Conservation (phyloP, 2,888 invertebrate species). For the Ormyrus pomaceus region DNA sequence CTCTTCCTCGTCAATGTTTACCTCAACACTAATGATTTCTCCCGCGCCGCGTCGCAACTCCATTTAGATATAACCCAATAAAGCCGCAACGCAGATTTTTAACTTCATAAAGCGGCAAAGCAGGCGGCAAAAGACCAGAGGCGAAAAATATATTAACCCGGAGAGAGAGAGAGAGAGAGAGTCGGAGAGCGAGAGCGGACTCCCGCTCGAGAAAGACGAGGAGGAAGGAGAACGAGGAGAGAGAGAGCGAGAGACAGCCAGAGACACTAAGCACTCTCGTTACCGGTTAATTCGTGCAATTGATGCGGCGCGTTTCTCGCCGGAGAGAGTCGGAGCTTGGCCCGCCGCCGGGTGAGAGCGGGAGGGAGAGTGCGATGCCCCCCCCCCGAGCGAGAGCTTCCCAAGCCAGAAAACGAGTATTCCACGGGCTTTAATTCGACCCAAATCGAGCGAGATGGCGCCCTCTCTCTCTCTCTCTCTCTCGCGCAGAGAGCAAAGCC, state of each 20-base stretch:
- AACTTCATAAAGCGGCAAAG: not conserved
- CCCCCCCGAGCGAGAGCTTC: slow-evolving; percentile 40
- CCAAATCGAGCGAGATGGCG: slow-evolving; percentile 45
- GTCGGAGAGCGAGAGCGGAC: not conserved
- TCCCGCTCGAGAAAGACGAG: too few species aligned
- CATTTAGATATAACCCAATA: not conserved
- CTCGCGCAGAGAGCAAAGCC: not conserved
- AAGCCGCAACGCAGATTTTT: not conserved
- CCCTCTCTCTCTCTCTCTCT: too few species aligned
- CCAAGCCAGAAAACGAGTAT: slow-evolving; percentile 41
- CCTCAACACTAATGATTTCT: too few species aligned
- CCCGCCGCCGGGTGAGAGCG: too few species aligned
- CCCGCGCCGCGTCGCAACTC: not conserved
- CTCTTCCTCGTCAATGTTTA: too few species aligned
- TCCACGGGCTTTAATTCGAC: slow-evolving; percentile 21
- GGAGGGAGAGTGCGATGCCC: slow-evolving; percentile 22
- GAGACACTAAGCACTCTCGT: slow-evolving; percentile 49
- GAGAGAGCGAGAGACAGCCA: not conserved
- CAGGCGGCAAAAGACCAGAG: not conserved
- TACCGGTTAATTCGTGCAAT: slow-evolving; percentile 61
- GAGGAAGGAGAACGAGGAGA: not conserved
- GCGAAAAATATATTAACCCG: not conserved
- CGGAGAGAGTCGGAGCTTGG: slow-evolving; percentile 11
- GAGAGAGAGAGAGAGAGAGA: not conserved
- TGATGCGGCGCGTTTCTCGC: slow-evolving; percentile 56